phyloP scores from a whole-genome alignment of 1,140 invertebrate genomes.

The Carcinoscorpius rotundicauda region DNA sequence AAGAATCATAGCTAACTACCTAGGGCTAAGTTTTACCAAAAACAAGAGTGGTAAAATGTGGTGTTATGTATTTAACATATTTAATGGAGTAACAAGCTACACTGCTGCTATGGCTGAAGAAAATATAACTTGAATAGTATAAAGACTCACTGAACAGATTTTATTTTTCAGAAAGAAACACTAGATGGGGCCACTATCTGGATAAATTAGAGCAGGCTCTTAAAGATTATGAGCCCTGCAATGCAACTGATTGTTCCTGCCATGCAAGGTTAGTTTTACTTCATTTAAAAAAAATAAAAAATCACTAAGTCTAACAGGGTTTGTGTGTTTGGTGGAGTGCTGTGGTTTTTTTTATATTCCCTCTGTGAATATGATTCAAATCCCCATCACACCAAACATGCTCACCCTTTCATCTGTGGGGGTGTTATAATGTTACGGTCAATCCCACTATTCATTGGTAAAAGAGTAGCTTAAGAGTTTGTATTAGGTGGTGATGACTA shows the following conservation, averaged over 20 bases:
- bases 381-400: not conserved
- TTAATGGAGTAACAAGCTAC: no score
- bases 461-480: no score
- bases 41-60: no score
- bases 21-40: no score
- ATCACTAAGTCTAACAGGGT: no score
- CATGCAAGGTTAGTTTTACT: conserved; percentile 9
- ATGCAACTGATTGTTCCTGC: conserved; percentile 11
- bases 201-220: conserved; percentile 10
- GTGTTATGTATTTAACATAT: no score
- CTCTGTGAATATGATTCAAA: not conserved
- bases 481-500: no score
- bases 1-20: no score
- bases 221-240: conserved; percentile 10
- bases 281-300: not conserved
- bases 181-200: not conserved
- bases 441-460: not conserved
- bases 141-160: no score
- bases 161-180: not conserved
- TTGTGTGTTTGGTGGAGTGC: no score
- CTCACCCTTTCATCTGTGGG: not conserved
- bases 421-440: not conserved
- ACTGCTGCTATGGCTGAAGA: no score
- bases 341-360: not conserved
- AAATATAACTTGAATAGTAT: no score